Base-by-base conservation (phyloP, 2,113 vertebrate species). In the Mustela lutreola region DNA sequence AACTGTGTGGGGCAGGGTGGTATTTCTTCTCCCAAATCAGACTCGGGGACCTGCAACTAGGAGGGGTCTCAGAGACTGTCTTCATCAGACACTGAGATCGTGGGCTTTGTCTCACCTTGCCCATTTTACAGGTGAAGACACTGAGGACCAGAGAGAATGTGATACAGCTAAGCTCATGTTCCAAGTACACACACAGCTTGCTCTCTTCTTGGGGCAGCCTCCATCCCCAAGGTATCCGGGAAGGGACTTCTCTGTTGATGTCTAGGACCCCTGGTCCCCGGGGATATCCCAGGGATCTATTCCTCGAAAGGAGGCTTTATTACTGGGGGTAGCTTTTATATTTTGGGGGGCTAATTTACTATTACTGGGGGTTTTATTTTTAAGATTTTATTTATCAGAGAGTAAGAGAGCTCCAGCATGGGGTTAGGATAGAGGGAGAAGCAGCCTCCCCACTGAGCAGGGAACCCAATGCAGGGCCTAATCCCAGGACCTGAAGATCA, bases 161-260 rank as follows among this genome's bases (percentile, higher is more conserved):
- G 53, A 65, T 8, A 19, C 11, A n/a, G 19, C 62, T 9, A 33
- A 67, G 24, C 18, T 65, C 28, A 39, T 11, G n/a, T 8, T n/a
- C 21, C 31, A 42, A 8, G 7, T 8, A 12, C 4, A n/a, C 6
- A 16, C 4, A n/a, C 7, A 14, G 31, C 45, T 36, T 1, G 3
- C 26, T 80, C 26, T 80, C 39, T 62, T 6, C 45, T 50, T 7
- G 0, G 18, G 48, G 31, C 28, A 3, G 0, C 11, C 28, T 33
- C 58, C 53, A 28, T 1, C 10, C 6, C 0, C 1, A 11, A 2
- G n/a, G 58, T 12, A 50, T 26, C 78, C 39, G 36, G 9, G 7
- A 8, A 4, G n/a, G 83, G 58, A 71, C 28, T n/a, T 45, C 33
- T 22, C 56, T 50, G 26, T 21, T 31, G n/a, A 10, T 33, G 18